Evolutionary conservation across 2,797 vertebrate species (phyloP).

Genomic region (Spinus pinus): DNA sequence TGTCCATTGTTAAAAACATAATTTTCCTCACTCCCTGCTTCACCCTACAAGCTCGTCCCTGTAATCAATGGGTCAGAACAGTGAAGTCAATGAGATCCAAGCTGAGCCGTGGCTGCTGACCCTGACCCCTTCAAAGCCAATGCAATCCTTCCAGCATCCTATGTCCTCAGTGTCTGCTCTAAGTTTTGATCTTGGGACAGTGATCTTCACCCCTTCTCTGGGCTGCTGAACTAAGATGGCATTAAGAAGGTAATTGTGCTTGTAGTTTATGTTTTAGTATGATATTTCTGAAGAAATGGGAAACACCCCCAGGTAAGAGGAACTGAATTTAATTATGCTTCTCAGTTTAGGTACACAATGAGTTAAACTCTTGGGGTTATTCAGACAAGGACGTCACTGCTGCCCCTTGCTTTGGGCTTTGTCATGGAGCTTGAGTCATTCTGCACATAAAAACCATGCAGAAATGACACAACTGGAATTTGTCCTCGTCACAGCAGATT

Average conservation of each 20-base stretch:
- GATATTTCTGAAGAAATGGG: background rate
- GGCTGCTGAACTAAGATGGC: background rate
- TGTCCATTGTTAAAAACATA: background rate
- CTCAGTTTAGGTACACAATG: background rate
- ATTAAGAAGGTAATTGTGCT: background rate
- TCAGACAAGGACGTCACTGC: background rate
- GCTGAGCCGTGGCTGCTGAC: background rate
- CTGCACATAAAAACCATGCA: background rate
- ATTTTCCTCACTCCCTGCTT: background rate
- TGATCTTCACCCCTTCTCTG: background rate
- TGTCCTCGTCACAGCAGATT: background rate
- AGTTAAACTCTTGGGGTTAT: background rate
- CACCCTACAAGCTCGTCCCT: background rate
- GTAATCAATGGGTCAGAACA: background rate
- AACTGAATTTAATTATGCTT: background rate
- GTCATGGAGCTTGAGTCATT: background rate
- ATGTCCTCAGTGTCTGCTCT: background rate
- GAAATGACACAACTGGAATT: constrained; percentile 62
- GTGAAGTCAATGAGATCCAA: background rate
- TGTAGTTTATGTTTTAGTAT: background rate
- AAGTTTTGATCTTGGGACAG: background rate
- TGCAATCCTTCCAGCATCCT: background rate
- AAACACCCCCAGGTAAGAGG: background rate
- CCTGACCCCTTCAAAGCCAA: background rate
- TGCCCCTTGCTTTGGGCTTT: background rate